A percentile compares a stretch with the other conserved stretches of the same genome.
phyloP scores from a whole-genome alignment of 2,113 vertebrate species.

The Ictidomys tridecemlineatus region DNA sequence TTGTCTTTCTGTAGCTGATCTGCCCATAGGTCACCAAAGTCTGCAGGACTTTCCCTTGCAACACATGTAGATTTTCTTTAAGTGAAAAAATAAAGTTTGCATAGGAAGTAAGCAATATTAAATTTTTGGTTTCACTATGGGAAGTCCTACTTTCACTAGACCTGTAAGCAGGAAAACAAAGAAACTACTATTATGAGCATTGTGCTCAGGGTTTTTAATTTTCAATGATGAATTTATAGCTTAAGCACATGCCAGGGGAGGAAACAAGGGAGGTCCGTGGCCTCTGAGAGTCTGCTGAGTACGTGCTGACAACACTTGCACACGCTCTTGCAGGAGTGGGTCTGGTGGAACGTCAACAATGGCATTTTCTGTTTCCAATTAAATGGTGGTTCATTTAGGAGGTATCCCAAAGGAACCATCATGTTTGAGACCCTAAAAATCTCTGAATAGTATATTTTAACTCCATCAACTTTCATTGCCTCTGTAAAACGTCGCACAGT shows the following conservation, averaged over 20 bases:
- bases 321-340: neutral
- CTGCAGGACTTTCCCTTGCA: neutral
- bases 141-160: neutral
- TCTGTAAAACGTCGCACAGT: conserved; percentile 58
- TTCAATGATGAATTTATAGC: conserved; percentile 41
- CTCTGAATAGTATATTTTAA: conserved; percentile 47
- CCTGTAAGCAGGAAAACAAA: conserved; percentile 45
- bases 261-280: neutral
- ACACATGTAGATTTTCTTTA: conserved; percentile 14
- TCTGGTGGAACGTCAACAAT: neutral
- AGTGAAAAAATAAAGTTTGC: neutral
- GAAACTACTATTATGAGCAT: neutral
- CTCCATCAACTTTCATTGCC: conserved; percentile 27
- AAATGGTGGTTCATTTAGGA: conserved; percentile 58
- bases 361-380: conserved; percentile 64
- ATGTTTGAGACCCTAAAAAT: conserved; percentile 44
- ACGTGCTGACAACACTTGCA: neutral
- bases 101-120: neutral
- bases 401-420: conserved; percentile 29
- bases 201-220: neutral
- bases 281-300: neutral
- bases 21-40: neutral
- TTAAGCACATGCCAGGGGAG: neutral
- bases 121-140: conserved; percentile 14
- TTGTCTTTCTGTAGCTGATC: neutral